Evolutionary conservation across 2,888 invertebrate species (phyloP), one percentile per base, ranked within the genome.

Genomic region (Drosophila buzzatii): DNA sequence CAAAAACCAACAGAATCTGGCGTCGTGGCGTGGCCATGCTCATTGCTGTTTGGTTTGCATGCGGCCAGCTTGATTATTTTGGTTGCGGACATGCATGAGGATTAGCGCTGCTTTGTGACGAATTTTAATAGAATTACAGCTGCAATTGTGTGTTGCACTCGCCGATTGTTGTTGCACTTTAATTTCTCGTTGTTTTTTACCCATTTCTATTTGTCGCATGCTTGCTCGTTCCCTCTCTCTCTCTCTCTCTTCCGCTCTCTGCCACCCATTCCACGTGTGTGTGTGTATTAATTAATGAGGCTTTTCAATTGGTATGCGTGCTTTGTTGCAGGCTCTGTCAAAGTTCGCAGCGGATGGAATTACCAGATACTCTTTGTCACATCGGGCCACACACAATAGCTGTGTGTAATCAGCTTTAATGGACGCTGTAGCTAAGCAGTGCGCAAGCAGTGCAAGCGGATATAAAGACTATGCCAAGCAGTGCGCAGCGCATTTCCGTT

Each of bases 101-200:
- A 82, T 86, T 81, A 85, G 76, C 73, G 69, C 56, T 58, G 85
- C 75, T 82, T 85, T 80, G 90, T 73, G 86, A 83, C 37, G 72
- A 75, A 82, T 73, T 88, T 79, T 75, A 85, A 81, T 90, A 82
- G 79, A 81, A 88, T 85, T 90, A 81, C 81, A 57, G 52, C 60
- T 71, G 67, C 67, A 66, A 76, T 59, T 59, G 55, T 53, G 58
- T 62, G 58, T 41, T 60, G 60, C 52, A 37, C 14, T 23, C 3
- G n/a, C 33, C 52, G 59, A 63, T 60, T 66, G 55, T 60, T 59
- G 49, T 56, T 53, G 57, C 62, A 63, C 35, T 74, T 59, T 37
- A 8, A 31, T 44, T 49, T 12, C 49, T 52, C n/a, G 23, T 20
- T 55, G 57, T 23, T 39, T 39, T 37, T 37, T 37, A 33, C 7